These are phyloP conservation scores for Eulemur rufifrons DNA, from an alignment of 2,113 vertebrate species.

Conservation along the genomic window DNA sequence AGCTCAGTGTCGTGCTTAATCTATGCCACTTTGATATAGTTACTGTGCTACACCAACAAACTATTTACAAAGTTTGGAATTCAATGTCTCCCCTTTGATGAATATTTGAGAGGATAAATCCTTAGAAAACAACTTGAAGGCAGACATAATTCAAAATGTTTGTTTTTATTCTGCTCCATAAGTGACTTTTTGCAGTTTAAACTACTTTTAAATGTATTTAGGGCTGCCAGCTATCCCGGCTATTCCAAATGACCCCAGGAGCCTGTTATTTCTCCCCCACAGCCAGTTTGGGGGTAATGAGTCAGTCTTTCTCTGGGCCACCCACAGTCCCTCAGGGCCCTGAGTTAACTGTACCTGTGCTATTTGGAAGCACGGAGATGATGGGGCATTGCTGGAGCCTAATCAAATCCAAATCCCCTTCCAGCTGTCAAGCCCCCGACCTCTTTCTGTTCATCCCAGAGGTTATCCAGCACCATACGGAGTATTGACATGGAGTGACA, in stretches of 20 bases:
- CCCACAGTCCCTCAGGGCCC: background rate
- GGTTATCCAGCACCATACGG: background rate
- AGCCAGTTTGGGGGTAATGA: background rate
- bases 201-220: background rate
- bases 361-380: background rate
- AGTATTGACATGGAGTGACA: background rate
- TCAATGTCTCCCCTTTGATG: slow-evolving; percentile 13
- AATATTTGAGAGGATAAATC: background rate
- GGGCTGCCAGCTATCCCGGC: background rate
- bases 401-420: background rate
- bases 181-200: slow-evolving; percentile 11
- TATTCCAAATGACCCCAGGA: background rate
- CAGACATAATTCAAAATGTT: background rate
- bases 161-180: background rate
- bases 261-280: background rate
- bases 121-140: slow-evolving; percentile 33
- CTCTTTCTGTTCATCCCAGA: background rate
- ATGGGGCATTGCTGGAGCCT: background rate
- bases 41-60: slow-evolving; percentile 1
- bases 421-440: background rate
- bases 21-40: background rate
- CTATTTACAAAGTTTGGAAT: background rate
- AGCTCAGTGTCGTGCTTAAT: background rate
- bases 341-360: background rate
- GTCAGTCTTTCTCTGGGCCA: background rate